Evolutionary conservation across 2,888 invertebrate genomes (phyloP), one percentile per base, ranked within the genome.

Genomic region (Ephialtes manifestator): DNA sequence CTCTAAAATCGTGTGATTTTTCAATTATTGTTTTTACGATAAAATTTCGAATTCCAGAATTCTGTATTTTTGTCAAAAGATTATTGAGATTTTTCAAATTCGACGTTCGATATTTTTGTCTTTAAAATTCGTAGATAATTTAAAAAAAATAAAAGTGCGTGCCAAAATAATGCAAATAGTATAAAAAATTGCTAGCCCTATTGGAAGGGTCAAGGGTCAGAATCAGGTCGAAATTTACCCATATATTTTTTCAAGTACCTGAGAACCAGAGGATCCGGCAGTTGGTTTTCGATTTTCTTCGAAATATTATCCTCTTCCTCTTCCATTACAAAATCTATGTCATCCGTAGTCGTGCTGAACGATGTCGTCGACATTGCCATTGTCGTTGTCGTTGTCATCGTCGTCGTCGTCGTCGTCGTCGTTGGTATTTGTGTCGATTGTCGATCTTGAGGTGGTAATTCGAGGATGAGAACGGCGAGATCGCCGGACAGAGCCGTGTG

Each of bases 401-500:
- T 93, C 80, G 91, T 89, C 18, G 84, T 58, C 18, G 84, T 58
- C 58, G 58, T 92, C 43, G 94, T 94, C 43, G 93, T 93, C 80
- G 91, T 89, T 20, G 85, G 74, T 58, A 94, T 87, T 91, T 67
- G 93, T 89, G 43, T 76, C 85, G 65, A 83, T 55, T 55, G 76
- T 60, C 94, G 91, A 79, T 90, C 82, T 77, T 87, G 84, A 28
- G 86, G 60, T 18, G 90, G 89, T 72, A 94, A 92, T 20, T 95
- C 95, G 70, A 94, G 91, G 89, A 97, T 96, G 93, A 96, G 95
- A 88, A 97, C 96, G 92, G 96, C 96, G 83, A 97, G 95, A 94
- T 97, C 97, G 87, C 97, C 97, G 88, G 97, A 97, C 89, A 97
- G 94, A 43, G 97, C 97, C 83, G 96, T 96, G 92, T 97, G 96